Evolutionary conservation across 2,797 vertebrate species (phyloP), one percentile per base, ranked within the genome.

Genomic region (Zonotrichia albicollis): DNA sequence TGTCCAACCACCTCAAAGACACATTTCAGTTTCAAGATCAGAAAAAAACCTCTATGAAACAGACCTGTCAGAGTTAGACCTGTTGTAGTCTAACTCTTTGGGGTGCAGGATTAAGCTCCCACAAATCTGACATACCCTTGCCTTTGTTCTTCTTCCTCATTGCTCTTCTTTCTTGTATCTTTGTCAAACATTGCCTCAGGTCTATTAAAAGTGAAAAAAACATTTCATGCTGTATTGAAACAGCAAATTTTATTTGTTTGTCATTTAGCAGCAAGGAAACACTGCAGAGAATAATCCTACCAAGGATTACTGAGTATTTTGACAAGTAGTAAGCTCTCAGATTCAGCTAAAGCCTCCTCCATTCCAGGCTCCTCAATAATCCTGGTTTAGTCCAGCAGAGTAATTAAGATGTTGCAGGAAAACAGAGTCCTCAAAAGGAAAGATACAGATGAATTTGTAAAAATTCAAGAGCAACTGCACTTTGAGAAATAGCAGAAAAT

Each of bases 391-490:
- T 67, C 70, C 38, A 83, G 60, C 54, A 42, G 40, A 68, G 54
- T 95, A 96, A 95, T 96, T 95, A 83, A 87, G 80, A 90, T 4
- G 7, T 79, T 89, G 45, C 55, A 82, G 51, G 53, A 91, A 92
- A 94, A 78, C 23, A 64, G 23, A 60, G n/a, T 54, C 45, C 77
- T 79, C 20, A 84, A 42, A 95, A 80, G 18, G 57, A 85, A 87
- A 92, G 30, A 30, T 57, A 65, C 7, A 84, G 30, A 46, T 61
- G 38, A 87, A 81, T 79, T 79, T 61, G 16, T 80, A 38, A 85
- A 85, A 95, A 77, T 79, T 90, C 45, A 88, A 79, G 53, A 90
- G 65, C 55, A 91, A 53, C 50, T 66, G 30, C 38, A 71, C 55
- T 22, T 14, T 71, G 16, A 87, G 54, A 87, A 46, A 32, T 30